Conservation (phyloP, 1,140 invertebrate species). For the Brachionus manjavacas region DNA sequence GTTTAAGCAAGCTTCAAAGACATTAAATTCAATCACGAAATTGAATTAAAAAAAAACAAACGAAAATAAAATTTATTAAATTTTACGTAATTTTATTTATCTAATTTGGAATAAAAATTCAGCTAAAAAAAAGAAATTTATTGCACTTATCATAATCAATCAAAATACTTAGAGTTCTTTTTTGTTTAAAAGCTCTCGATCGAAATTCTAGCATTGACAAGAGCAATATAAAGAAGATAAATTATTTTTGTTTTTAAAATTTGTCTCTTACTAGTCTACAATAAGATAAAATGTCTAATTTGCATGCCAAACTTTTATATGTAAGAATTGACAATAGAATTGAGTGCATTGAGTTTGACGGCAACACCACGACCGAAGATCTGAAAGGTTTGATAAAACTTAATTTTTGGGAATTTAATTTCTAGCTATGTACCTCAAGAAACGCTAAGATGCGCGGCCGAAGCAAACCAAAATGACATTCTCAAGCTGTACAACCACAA, state of each 20-base stretch:
- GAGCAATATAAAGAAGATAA: not conserved
- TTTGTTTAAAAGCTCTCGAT: not conserved
- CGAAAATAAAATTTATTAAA: not conserved
- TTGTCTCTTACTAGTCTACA: not conserved
- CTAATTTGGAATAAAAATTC: not conserved
- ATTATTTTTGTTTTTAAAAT: not conserved
- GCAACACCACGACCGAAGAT: not conserved
- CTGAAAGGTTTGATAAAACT: not conserved
- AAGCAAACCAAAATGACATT: conserved; percentile 23
- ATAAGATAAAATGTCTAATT: not conserved
- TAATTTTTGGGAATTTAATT: not conserved
- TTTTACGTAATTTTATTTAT: conserved; percentile 17
- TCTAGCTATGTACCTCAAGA: not conserved
- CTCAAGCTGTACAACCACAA: conserved; percentile 29
- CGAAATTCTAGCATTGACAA: not conserved
- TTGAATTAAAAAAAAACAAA: not conserved
- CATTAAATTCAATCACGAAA: conserved; percentile 16
- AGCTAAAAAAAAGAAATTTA: not conserved
- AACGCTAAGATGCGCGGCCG: not conserved
- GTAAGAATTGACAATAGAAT: conserved; percentile 27
- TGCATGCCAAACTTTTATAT: not conserved
- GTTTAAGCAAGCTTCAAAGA: not conserved
- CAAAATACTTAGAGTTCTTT: not conserved
- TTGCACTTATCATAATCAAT: not conserved
- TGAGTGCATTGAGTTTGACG: conserved; percentile 33